Evolutionary conservation across 2,113 vertebrate species (phyloP).

Genomic region (Miniopterus natalensis): DNA sequence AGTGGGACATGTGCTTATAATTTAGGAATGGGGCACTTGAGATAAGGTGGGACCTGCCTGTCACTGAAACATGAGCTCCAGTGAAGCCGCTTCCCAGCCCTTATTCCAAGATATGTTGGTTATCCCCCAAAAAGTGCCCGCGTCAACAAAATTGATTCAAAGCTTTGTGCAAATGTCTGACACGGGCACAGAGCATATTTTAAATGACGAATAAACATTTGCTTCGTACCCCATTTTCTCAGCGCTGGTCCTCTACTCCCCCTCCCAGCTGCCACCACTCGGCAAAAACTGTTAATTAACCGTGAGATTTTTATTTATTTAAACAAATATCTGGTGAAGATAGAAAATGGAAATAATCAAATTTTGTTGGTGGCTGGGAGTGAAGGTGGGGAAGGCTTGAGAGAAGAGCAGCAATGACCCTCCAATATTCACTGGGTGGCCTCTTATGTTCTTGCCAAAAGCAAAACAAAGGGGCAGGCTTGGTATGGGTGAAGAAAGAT

Average conservation of each 20-base stretch:
- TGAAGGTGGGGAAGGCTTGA: background rate
- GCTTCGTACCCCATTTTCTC: background rate
- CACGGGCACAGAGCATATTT: background rate
- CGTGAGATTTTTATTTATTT: conserved; percentile 62
- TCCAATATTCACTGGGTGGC: background rate
- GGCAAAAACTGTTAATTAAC: background rate
- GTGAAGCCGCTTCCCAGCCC: conserved; percentile 67
- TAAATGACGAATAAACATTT: background rate
- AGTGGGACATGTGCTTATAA: conserved; percentile 82
- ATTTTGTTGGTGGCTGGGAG: background rate
- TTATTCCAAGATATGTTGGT: background rate
- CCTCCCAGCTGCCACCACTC: background rate
- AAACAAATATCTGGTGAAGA: conserved; percentile 37
- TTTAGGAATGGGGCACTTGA: conserved; percentile 68
- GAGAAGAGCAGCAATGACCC: background rate
- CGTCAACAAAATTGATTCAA: conserved; percentile 72
- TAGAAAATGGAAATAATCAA: conserved; percentile 25
- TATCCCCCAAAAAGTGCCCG: background rate
- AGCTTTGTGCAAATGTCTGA: conserved; percentile 34
- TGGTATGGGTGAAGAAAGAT: background rate
- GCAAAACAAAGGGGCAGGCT: background rate
- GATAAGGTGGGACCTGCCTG: conserved; percentile 83
- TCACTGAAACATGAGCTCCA: conserved; percentile 70
- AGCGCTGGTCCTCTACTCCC: background rate
- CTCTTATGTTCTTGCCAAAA: background rate